Base-by-base conservation (phyloP, 2,113 vertebrate species). In the Aleadryas rufinucha region DNA sequence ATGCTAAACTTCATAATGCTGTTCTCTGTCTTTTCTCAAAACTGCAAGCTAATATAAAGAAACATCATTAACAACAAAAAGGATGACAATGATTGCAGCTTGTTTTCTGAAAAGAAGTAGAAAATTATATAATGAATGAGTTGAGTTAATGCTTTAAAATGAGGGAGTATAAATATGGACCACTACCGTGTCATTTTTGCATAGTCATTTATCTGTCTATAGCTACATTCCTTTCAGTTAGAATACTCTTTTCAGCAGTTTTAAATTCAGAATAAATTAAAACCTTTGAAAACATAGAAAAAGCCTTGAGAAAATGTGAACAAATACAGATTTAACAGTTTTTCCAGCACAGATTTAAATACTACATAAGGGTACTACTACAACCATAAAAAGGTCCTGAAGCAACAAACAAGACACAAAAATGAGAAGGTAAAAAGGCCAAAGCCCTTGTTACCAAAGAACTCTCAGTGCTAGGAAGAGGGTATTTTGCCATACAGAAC, bases 231-330 rank as follows among this genome's bases (percentile, higher is more conserved):
- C 57, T 77, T 74, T 83, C 90, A 93, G 19, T 66, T n/a, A 57
- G 23, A 75, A 70, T 11, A 63, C 33, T 74, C 79, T 64, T 84
- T 64, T 85, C 90, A 94, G 71, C 26, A 52, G 68, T 78, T 92
- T 90, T 41, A 83, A 74, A 90, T 71, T 56, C 88, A 84, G 85
- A 92, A 84, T 88, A 88, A 94, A 95, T 84, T 78, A 88, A 94
- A 90, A 90, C 26, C 59, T 84, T 54, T 77, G 86, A 83, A 90
- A 83, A 92, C 83, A 66, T 5, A 81, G 0, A 3, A 49, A 57
- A 93, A 90, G 69, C 61, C 41, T 84, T 77, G 20, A 92, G 54
- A 93, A 96, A 52, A 65, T 31, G 52, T 74, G 59, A 75, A 92
- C 39, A 77, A 81, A 74, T 23, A 81, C 2, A 16, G 44, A 66